phyloP scores from a whole-genome alignment of 2,888 invertebrate genomes.

The Ichneumoninae sp. region DNA sequence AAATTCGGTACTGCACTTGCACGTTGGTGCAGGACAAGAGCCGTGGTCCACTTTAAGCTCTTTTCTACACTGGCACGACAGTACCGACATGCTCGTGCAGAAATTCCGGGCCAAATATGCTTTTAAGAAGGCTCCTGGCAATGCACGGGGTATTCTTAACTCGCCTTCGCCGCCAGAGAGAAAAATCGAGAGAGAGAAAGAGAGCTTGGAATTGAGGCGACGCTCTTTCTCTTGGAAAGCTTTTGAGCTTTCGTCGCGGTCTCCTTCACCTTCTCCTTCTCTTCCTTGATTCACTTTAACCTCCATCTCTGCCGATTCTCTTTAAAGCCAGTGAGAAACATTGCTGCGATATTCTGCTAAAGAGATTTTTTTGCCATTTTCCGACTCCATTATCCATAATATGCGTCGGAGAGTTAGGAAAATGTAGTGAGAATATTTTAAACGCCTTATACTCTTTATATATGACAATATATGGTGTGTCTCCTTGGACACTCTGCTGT shows the following conservation, averaged over 20 bases:
- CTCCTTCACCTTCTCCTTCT: conserved; percentile 43
- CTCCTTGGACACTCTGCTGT: neutral
- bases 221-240: conserved; percentile 21
- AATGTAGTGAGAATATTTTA: neutral
- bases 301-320: conserved; percentile 19
- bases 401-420: neutral
- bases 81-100: conserved; percentile 63
- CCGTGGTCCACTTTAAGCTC: conserved; percentile 54
- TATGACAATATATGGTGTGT: no score
- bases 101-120: conserved; percentile 81
- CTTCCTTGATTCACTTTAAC: conserved; percentile 41
- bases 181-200: conserved; percentile 10
- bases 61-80: conserved; percentile 30
- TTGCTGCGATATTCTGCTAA: neutral
- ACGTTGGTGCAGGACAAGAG: conserved; percentile 36
- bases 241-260: conserved; percentile 64
- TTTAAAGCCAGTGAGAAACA: neutral
- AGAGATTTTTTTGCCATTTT: neutral
- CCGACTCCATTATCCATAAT: neutral
- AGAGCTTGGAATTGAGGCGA: conserved; percentile 34
- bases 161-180: conserved; percentile 70
- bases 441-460: neutral
- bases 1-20: conserved; percentile 72
- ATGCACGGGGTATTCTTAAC: conserved; percentile 77
- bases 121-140: conserved; percentile 76